Percentiles rank a stretch among this genome's conserved stretches.
These are phyloP conservation scores for Morus bassanus DNA, from an alignment of 2,797 vertebrate genomes.

Conservation along the genomic window DNA sequence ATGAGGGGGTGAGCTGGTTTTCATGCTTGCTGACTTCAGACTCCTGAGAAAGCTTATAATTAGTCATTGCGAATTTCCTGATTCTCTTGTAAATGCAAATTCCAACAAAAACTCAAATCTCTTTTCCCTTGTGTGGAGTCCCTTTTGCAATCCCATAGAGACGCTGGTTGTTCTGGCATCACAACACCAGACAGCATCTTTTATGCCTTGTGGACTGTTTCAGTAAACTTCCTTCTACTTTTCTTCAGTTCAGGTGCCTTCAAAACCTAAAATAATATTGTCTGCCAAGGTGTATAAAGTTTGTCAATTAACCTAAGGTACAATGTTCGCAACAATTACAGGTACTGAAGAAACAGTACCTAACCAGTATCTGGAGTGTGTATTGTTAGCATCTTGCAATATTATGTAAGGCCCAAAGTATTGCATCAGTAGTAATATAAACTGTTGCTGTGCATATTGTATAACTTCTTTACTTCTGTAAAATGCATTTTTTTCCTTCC, in stretches of 20 bases:
- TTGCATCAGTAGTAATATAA: background rate
- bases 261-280: background rate
- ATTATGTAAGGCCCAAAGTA: background rate
- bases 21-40: background rate
- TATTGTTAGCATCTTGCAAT: background rate
- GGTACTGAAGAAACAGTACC: background rate
- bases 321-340: background rate
- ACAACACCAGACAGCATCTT: background rate
- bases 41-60: background rate
- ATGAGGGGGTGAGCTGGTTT: background rate
- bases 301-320: background rate
- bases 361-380: fast-evolving
- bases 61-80: background rate
- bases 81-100: background rate
- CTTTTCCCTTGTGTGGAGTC: background rate
- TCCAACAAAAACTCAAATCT: background rate
- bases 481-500: background rate
- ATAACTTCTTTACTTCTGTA: background rate
- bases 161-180: background rate
- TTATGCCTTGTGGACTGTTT: background rate
- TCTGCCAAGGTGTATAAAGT: background rate
- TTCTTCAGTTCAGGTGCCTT: background rate
- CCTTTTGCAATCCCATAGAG: background rate
- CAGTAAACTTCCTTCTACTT: background rate
- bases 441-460: background rate